Evolutionary conservation across 2,113 vertebrate genomes (phyloP), one percentile per base, ranked within the genome.

Genomic region (Crotalus tigris): DNA sequence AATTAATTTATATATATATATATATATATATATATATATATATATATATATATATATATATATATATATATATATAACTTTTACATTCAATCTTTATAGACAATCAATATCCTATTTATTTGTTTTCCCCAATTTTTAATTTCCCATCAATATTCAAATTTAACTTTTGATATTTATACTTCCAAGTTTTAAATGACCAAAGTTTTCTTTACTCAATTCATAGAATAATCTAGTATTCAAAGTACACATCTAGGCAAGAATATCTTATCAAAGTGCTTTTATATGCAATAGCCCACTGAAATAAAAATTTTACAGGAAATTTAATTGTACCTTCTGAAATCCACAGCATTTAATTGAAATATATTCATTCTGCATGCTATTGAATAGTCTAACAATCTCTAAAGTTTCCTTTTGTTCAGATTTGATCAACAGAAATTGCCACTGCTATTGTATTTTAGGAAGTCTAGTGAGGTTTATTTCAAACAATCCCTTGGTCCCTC

Each of bases 401-500:
- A 92, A 93, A 96, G 96, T 97, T 96, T 96, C 92, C 89, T 94
- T 94, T 90, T 93, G 93, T 94, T 97, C 92, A 94, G 94, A 96
- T 95, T 92, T 95, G 96, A 96, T 96, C 96, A 95, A 94, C 92
- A 96, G 95, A 95, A 95, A 96, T 94, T 95, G 93, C 94, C 95
- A 93, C 91, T 93, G 95, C 95, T 96, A 95, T 95, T 88, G 94
- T 94, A 95, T 96, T 96, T 96, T 94, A 94, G 96, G 94, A 88
- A 95, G 93, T 94, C 29, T 49, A 91, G 46, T 51, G 95, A 94
- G 85, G 94, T 94, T 93, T 94, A 93, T 93, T 93, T 93, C 95
- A 96, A 94, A 95, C 94, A 95, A 95, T 96, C 95, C 92, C 96
- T 94, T 95, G 96, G 94, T 95, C 95, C 95, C 96, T 95, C 92